Percentiles rank a stretch among this genome's conserved stretches.
These are phyloP conservation scores for Aplocera efformata DNA, from an alignment of 2,888 invertebrate species.

Conservation along the genomic window DNA sequence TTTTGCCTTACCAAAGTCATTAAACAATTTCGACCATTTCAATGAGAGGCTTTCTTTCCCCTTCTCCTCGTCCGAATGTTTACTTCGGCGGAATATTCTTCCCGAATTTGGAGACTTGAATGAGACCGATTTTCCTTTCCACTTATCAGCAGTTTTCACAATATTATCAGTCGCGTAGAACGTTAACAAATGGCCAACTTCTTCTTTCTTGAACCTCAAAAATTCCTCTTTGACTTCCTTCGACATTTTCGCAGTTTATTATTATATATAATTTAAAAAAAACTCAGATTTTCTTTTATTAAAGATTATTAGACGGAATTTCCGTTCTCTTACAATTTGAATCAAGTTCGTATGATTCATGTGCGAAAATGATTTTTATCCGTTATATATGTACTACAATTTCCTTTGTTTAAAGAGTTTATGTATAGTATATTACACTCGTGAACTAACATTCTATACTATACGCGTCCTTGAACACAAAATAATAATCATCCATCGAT, in stretches of 20 bases:
- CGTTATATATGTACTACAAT: too few relatives aligned
- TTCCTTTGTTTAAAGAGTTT: too few relatives aligned
- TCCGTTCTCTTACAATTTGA: conserved; percentile 9
- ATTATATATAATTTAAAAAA: conserved; percentile 2
- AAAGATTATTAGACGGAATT: neutral
- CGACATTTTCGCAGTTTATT: conserved; percentile 39
- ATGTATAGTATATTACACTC: too few relatives aligned
- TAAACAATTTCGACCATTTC: conserved; percentile 43
- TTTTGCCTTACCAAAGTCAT: conserved; percentile 57
- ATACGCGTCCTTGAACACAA: too few relatives aligned
- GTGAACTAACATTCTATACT: too few relatives aligned
- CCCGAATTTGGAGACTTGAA: conserved; percentile 65
- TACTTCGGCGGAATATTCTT: conserved; percentile 43
- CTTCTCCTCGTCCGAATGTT: conserved; percentile 21
- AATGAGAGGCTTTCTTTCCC: conserved; percentile 40
- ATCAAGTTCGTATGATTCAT: conserved; percentile 4
- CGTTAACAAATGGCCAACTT: conserved; percentile 48
- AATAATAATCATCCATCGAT: too few relatives aligned
- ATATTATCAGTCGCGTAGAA: conserved; percentile 43
- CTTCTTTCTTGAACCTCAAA: conserved; percentile 51
- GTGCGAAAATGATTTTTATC: too few relatives aligned
- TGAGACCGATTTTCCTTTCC: conserved; percentile 60
- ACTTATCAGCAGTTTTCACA: conserved; percentile 41
- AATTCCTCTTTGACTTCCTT: conserved; percentile 50
- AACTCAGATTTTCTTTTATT: conserved; percentile 4